Evolutionary conservation across 2,888 invertebrate genomes (phyloP).

Genomic region (Eupithecia dodoneata): DNA sequence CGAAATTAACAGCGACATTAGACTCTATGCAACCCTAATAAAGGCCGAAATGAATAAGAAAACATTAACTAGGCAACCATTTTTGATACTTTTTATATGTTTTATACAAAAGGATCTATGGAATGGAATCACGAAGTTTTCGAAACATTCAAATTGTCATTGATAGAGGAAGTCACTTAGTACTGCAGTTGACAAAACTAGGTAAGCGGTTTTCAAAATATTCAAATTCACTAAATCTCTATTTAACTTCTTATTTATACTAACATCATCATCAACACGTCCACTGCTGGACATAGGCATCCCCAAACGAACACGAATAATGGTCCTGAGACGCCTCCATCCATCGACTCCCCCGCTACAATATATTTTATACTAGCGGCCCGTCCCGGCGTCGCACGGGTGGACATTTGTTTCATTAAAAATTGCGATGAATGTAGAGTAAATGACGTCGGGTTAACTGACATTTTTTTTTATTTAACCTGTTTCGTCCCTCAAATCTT

Average conservation of each 20-base stretch:
- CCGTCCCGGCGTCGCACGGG: no score
- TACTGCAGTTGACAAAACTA: slow-evolving; percentile 15
- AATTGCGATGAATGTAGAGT: no score
- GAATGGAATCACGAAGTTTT: slow-evolving; percentile 17
- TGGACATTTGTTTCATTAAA: no score
- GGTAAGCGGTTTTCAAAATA: slow-evolving; percentile 18
- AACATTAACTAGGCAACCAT: background rate
- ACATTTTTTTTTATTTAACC: no score
- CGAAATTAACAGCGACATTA: background rate
- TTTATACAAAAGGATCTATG: slow-evolving; percentile 19
- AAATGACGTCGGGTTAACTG: no score
- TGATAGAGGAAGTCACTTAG: slow-evolving; percentile 10
- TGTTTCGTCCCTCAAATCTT: no score
- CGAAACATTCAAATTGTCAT: slow-evolving; percentile 29
- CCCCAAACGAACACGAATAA: no score
- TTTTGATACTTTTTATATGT: slow-evolving; percentile 21
- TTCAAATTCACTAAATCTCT: background rate
- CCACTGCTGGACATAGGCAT: no score
- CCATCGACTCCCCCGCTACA: no score
- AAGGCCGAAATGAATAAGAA: background rate
- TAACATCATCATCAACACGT: no score
- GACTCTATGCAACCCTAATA: background rate
- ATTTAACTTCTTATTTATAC: background rate
- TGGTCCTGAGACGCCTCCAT: no score
- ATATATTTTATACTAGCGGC: no score